Base-by-base conservation (phyloP, 1,140 invertebrate species). In the roundworm (Caenorhabditis elegans) region DNA sequence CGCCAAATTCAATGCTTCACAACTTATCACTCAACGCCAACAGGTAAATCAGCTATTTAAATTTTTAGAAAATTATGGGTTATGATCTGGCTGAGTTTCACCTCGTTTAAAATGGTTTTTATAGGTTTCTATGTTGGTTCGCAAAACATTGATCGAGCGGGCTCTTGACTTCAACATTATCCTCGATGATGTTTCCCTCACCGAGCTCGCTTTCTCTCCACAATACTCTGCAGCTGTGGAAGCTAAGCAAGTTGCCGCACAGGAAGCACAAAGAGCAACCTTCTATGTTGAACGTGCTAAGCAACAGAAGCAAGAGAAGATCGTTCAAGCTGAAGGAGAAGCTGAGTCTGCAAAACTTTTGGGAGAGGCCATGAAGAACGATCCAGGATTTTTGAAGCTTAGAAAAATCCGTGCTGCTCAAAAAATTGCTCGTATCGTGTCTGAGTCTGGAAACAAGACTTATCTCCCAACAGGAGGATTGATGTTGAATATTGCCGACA, bases 191-290 rank as follows among this genome's bases (percentile, higher is more conserved):
- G 98, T 99, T n/a, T 98, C 98, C 4, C 94, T 99, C 65, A 99
- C 97, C 49, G 98, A 99, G 90, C 92, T 99, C 47, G 97, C 95
- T 90, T 99, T 99, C 91, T 96, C 97, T 31, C 96, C 96, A 90
- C 97, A 99, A 91, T 99, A 99, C 89, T 96, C 97, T n/a, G 96
- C 96, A 60, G 98, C 98, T 80, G 97, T 99, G 88, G 98, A 99
- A 92, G 94, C 97, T 10, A 99, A 99, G 91, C 98, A 99, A 91
- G 96, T 93, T 17, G 87, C 93, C 39, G 43, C 60, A 90, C 98
- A 99, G 92, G 98, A 99, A 91, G 97, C 97, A 15, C 98, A 99
- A 91, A 91, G 98, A 86, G 98, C 98, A 48, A 95, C 96, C 80
- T 99, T 99, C 90, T 93, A 96, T 28, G 98, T 99, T 0, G 97